Percentiles rank a stretch among this genome's conserved stretches.
phyloP scores from a whole-genome alignment of 2,113 vertebrate species.

The Cephalopholis sonnerati region DNA sequence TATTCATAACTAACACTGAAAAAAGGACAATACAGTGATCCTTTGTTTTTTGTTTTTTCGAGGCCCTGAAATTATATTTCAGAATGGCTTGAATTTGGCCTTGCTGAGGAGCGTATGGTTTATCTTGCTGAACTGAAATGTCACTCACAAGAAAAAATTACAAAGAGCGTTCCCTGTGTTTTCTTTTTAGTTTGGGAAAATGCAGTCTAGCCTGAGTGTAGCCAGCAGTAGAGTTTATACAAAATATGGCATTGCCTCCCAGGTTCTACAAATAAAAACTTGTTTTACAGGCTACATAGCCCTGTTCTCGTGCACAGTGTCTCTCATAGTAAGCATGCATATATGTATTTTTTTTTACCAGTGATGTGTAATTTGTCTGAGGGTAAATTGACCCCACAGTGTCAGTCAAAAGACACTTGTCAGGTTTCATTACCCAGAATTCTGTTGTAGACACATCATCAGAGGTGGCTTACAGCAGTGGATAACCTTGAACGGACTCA shows the following conservation, averaged over 20 bases:
- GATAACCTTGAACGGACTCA: conserved; percentile 80
- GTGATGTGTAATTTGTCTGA: conserved; percentile 69
- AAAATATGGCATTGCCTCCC: neutral
- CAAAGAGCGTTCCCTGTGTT: neutral
- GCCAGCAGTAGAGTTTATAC: conserved; percentile 11
- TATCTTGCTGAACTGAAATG: conserved; percentile 34
- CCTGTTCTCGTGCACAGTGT: neutral
- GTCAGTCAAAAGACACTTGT: conserved; percentile 83
- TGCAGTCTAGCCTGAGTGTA: conserved; percentile 8
- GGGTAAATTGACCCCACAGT: conserved; percentile 74
- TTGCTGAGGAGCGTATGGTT: neutral
- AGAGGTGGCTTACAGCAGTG: conserved; percentile 74
- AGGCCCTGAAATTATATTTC: neutral
- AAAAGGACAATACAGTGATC: neutral
- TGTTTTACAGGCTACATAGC: neutral
- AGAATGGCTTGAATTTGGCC: conserved; percentile 17
- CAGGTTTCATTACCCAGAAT: conserved; percentile 79
- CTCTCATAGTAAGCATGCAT: neutral
- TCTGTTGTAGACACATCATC: conserved; percentile 60
- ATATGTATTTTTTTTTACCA: conserved; percentile 29
- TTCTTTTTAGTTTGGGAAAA: neutral
- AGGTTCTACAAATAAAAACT: neutral
- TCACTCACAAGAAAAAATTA: conserved; percentile 19
- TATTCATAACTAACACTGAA: neutral
- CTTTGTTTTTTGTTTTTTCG: conserved; percentile 18